Evolutionary conservation across 1,140 invertebrate species (phyloP).

Genomic region (Thaumetopoea pityocampa): DNA sequence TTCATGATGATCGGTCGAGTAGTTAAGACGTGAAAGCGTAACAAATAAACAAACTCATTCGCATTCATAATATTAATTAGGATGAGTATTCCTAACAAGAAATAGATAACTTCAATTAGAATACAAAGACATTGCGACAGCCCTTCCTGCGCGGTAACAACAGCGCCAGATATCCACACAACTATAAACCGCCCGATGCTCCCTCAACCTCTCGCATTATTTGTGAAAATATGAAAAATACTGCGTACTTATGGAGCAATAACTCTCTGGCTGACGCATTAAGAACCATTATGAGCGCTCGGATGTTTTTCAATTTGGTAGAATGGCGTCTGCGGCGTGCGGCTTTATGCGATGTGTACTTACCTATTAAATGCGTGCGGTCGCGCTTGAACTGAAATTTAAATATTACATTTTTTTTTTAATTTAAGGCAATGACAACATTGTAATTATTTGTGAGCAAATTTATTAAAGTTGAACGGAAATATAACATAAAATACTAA

Average conservation of each 20-base stretch:
- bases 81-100: too few relatives aligned
- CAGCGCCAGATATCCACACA: neutral
- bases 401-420: neutral
- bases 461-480: too few relatives aligned
- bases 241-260: conserved; percentile 36
- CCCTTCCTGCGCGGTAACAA: neutral
- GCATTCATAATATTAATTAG: too few relatives aligned
- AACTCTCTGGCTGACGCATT: conserved; percentile 42
- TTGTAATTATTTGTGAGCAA: too few relatives aligned
- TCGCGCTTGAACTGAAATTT: neutral
- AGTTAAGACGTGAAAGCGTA: too few relatives aligned
- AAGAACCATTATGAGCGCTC: conserved; percentile 52
- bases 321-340: conserved; percentile 44
- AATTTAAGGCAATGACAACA: too few relatives aligned
- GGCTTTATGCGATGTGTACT: conserved; percentile 32
- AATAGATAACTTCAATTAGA: too few relatives aligned
- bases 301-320: conserved; percentile 67
- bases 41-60: too few relatives aligned
- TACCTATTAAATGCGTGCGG: conserved; percentile 14
- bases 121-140: neutral
- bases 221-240: conserved; percentile 60
- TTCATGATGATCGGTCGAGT: too few relatives aligned
- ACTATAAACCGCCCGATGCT: neutral
- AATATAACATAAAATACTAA: too few relatives aligned
- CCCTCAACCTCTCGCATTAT: conserved; percentile 32